Evolutionary conservation across 2,888 invertebrate genomes (phyloP).

Genomic region (Phortica magna): DNA sequence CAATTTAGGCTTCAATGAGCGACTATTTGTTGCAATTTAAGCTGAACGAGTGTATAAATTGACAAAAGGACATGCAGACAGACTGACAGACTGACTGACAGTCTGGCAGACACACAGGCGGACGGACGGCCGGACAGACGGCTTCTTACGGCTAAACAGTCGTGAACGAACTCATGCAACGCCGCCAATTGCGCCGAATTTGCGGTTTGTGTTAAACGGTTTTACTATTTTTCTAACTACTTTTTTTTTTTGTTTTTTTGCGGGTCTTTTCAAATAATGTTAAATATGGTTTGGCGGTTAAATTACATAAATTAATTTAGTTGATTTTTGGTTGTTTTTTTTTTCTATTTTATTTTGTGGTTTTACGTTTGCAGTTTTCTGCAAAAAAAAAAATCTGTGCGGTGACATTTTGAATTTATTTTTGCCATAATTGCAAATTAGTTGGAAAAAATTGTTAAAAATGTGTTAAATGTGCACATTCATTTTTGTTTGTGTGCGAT

Average conservation of each 20-base stretch:
- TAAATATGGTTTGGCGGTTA: slow-evolving; percentile 54
- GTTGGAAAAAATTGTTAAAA: slow-evolving; percentile 8
- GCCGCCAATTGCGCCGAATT: slow-evolving; percentile 33
- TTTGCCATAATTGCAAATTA: slow-evolving; percentile 29
- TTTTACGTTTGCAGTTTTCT: background rate
- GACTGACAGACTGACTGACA: background rate
- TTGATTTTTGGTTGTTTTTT: slow-evolving; percentile 40
- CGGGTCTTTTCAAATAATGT: slow-evolving; percentile 44
- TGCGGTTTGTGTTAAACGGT: slow-evolving; percentile 13
- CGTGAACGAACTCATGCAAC: slow-evolving; percentile 45
- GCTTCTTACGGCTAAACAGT: slow-evolving; percentile 30
- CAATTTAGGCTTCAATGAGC: slow-evolving; percentile 72
- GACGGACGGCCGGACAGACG: background rate
- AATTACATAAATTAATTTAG: slow-evolving; percentile 67
- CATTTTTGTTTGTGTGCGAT: slow-evolving; percentile 8
- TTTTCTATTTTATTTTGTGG: slow-evolving; percentile 16
- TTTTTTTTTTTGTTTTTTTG: slow-evolving; percentile 39
- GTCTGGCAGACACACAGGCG: background rate
- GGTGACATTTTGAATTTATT: slow-evolving; percentile 32
- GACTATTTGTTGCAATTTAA: slow-evolving; percentile 72
- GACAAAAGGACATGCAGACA: slow-evolving; percentile 51
- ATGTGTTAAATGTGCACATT: slow-evolving; percentile 4
- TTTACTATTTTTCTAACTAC: slow-evolving; percentile 24
- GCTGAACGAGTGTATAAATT: slow-evolving; percentile 70
- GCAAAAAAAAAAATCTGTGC: background rate